A percentile compares a stretch with the other conserved stretches of the same genome.
Evolutionary conservation across 2,888 invertebrate genomes (phyloP).

Genomic region (Oligia latruncula): DNA sequence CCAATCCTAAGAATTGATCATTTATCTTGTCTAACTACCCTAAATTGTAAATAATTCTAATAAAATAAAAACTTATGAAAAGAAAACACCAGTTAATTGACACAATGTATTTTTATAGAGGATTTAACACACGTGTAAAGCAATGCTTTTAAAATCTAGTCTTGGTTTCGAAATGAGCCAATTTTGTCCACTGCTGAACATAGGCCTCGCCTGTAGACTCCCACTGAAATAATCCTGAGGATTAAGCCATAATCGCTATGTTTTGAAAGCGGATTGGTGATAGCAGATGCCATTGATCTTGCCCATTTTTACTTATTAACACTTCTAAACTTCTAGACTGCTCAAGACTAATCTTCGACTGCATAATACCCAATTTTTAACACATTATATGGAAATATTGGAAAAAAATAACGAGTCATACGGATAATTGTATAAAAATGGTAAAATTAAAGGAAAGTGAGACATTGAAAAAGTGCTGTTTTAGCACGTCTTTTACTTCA

Average conservation of each 20-base stretch:
- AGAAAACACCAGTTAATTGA: conserved; percentile 15
- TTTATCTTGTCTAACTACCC: neutral
- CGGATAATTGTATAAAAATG: conserved; percentile 12
- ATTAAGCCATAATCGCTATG: neutral
- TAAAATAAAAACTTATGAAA: neutral
- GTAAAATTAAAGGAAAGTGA: conserved; percentile 18
- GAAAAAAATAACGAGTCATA: neutral
- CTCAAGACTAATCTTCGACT: conserved; percentile 3
- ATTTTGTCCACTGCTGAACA: conserved; percentile 17
- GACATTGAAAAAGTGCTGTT: neutral
- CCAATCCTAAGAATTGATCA: conserved; percentile 6
- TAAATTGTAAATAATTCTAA: conserved; percentile 4
- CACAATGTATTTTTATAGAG: conserved; percentile 29
- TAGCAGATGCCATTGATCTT: conserved; percentile 27
- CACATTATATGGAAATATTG: neutral
- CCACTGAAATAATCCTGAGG: neutral
- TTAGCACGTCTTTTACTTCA: too few relatives aligned
- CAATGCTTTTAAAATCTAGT: conserved; percentile 1
- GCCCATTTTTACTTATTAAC: conserved; percentile 11
- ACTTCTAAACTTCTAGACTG: neutral
- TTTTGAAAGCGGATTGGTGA: neutral
- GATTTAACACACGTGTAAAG: neutral
- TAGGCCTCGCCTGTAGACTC: neutral
- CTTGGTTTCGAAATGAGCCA: neutral
- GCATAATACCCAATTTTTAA: neutral